Evolutionary conservation across 2,888 invertebrate genomes (phyloP).

Genomic region (Drosophila longiperda): DNA sequence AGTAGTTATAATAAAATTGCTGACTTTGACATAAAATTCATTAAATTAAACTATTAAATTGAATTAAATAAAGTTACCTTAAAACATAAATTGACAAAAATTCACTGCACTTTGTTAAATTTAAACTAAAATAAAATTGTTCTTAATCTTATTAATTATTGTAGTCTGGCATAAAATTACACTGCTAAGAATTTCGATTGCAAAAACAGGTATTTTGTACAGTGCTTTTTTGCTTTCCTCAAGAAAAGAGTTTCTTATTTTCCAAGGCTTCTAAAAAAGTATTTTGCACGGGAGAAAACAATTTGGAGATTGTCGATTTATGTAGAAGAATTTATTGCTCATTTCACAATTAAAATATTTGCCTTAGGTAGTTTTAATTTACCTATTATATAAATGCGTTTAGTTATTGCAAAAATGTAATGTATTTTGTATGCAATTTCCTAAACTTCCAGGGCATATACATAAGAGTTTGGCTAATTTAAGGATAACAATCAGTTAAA

Average conservation of each 20-base stretch:
- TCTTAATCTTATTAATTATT: neutral
- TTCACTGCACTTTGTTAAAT: neutral
- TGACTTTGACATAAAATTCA: neutral
- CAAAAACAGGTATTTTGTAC: neutral
- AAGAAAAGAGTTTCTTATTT: neutral
- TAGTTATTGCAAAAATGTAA: neutral
- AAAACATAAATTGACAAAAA: neutral
- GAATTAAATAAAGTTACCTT: neutral
- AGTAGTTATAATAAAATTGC: neutral
- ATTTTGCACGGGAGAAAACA: neutral
- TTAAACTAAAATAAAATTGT: neutral
- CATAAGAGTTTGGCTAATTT: neutral
- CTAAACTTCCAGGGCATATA: neutral
- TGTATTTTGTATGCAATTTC: neutral
- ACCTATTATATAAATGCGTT: neutral
- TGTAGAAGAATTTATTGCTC: neutral
- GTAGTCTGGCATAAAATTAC: neutral
- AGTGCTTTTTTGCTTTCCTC: neutral
- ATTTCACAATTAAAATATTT: neutral
- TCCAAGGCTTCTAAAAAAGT: neutral
- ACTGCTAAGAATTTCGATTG: neutral
- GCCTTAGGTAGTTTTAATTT: neutral
- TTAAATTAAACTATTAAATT: neutral
- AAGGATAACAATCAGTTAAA: neutral
- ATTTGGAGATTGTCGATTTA: neutral